These are phyloP conservation scores for Campoplex capitator DNA, from an alignment of 2,888 invertebrate genomes.

Conservation along the genomic window DNA sequence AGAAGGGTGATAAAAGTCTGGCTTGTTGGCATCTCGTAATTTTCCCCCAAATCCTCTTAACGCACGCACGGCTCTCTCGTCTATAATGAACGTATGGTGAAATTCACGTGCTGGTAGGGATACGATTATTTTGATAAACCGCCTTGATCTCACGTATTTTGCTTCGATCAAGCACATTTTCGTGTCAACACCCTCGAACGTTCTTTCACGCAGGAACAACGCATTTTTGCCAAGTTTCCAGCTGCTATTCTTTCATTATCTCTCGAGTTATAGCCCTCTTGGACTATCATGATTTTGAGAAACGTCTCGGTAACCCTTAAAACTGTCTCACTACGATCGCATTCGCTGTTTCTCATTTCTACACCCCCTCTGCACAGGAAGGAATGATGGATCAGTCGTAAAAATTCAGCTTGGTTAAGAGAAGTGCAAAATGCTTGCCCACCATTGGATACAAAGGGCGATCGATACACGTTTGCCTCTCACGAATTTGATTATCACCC, in stretches of 20 bases:
- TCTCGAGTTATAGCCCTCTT: neutral
- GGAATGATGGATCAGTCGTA: slow-evolving; percentile 40
- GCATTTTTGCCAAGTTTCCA: neutral
- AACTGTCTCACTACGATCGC: neutral
- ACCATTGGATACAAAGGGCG: slow-evolving; percentile 27
- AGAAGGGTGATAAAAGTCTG: slow-evolving; percentile 58
- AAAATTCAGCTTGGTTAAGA: slow-evolving; percentile 22
- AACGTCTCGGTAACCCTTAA: neutral
- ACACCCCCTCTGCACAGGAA: too few relatives aligned
- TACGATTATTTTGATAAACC: slow-evolving; percentile 9
- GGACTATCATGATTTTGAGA: neutral
- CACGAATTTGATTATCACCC: slow-evolving; percentile 75
- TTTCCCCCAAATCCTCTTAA: neutral
- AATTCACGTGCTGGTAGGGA: neutral
- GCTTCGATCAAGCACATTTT: neutral
- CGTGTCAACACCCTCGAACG: neutral
- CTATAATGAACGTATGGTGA: neutral
- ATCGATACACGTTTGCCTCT: slow-evolving; percentile 56
- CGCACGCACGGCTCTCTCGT: neutral
- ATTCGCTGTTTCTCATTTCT: neutral
- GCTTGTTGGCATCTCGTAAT: slow-evolving; percentile 20
- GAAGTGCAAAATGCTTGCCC: slow-evolving; percentile 22
- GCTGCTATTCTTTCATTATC: neutral
- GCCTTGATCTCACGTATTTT: neutral
- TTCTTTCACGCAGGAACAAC: neutral